Percentiles rank a stretch among this genome's conserved stretches.
Conservation (phyloP, 2,888 invertebrate genomes). For the Tortricodes alternella region DNA sequence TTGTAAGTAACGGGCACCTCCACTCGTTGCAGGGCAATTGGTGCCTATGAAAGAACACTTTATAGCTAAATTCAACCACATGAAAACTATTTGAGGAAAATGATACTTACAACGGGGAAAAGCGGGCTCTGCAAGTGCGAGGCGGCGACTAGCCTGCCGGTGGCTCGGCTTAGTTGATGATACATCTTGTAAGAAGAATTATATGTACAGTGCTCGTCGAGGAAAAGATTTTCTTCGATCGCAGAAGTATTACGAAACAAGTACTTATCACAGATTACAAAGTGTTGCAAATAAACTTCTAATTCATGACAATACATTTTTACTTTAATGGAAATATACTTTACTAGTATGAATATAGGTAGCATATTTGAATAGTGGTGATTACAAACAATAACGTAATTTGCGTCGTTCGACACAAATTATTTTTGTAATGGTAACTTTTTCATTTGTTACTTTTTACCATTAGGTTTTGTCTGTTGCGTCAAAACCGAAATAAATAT, state of each 20-base stretch:
- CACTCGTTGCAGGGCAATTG: constrained; percentile 73
- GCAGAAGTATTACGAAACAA: constrained; percentile 55
- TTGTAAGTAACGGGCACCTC: constrained; percentile 71
- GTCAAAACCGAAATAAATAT: no score
- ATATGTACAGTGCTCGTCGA: constrained; percentile 4
- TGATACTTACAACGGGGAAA: constrained; percentile 70
- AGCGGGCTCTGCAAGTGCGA: constrained; percentile 70
- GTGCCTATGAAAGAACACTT: constrained; percentile 52
- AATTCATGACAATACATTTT: not conserved
- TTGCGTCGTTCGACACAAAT: not conserved
- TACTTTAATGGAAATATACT: not conserved
- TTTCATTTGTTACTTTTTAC: not conserved
- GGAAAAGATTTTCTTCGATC: constrained; percentile 30
- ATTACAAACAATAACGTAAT: not conserved
- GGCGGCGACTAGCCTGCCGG: constrained; percentile 70
- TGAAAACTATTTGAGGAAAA: constrained; percentile 16
- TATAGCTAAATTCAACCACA: constrained; percentile 20
- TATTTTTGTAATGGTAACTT: not conserved
- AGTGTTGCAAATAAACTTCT: constrained; percentile 7
- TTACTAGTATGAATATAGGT: accelerated
- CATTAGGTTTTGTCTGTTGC: no score
- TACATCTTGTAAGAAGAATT: constrained; percentile 61
- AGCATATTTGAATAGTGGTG: not conserved
- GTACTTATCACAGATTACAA: constrained; percentile 43
- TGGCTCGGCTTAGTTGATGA: constrained; percentile 70